These are phyloP conservation scores for Pardalotus punctatus DNA, from an alignment of 2,113 vertebrate genomes.

Conservation along the genomic window DNA sequence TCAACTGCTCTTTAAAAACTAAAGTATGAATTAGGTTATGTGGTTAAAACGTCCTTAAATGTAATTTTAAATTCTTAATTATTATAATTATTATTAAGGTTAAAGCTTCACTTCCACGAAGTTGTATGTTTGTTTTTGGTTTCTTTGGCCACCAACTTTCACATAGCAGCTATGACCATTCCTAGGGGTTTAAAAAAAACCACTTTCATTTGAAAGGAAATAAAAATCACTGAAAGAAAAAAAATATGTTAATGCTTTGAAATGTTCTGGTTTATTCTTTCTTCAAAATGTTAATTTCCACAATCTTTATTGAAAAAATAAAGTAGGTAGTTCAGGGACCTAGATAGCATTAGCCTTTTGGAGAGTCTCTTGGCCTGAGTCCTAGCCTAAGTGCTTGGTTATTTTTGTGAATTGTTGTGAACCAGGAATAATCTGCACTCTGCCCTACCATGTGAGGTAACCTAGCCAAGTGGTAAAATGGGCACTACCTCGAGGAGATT, in stretches of 20 bases:
- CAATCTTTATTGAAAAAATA: not conserved
- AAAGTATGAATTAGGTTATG: not conserved
- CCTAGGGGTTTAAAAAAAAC: not conserved
- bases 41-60: not conserved
- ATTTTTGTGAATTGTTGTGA: not conserved
- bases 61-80: not conserved
- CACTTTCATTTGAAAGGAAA: not conserved
- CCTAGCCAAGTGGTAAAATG: not conserved
- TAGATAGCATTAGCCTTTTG: not conserved
- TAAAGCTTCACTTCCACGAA: not conserved
- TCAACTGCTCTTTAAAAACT: not conserved
- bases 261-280: not conserved
- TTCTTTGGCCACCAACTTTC: not conserved
- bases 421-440: not conserved
- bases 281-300: not conserved
- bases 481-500: not conserved
- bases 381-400: not conserved
- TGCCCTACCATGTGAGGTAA: not conserved
- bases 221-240: not conserved
- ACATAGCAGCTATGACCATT: not conserved
- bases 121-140: not conserved
- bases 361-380: not conserved
- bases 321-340: not conserved
- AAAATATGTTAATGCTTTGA: not conserved
- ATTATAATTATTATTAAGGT: not conserved